These are phyloP conservation scores for Nesospiza acunhae DNA, from an alignment of 2,113 vertebrate species.

Conservation along the genomic window DNA sequence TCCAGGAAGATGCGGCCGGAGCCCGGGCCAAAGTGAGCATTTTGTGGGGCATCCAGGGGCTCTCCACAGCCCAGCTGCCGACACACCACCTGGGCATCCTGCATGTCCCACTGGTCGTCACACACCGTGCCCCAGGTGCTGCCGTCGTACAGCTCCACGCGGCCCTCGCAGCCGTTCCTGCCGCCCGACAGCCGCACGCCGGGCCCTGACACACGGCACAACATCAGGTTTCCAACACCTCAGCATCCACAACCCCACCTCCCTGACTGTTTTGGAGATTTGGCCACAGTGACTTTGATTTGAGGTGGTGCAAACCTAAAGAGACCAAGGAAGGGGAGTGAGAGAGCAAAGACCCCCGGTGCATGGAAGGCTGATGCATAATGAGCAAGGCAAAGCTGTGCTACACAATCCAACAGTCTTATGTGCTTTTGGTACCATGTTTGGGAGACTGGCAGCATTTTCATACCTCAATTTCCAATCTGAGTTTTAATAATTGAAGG, in stretches of 20 bases:
- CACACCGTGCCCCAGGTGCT: slow-evolving; percentile 5
- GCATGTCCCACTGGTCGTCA: slow-evolving; percentile 10
- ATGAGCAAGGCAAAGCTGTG: not conserved
- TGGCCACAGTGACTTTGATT: too few relatives aligned
- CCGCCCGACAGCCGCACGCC: not conserved
- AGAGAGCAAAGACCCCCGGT: too few relatives aligned
- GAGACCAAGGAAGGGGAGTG: too few relatives aligned
- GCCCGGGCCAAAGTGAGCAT: fast-evolving
- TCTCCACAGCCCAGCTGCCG: not conserved
- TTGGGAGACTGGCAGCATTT: not conserved
- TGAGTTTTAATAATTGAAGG: not conserved
- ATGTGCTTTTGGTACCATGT: not conserved
- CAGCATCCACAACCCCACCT: fast-evolving
- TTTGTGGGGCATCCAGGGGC: slow-evolving; percentile 55
- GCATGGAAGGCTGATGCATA: not conserved
- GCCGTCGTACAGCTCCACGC: not conserved
- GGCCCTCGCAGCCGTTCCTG: not conserved
- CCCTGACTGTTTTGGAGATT: fast-evolving
- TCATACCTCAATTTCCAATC: not conserved
- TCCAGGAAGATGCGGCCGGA: not conserved
- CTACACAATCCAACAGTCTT: not conserved
- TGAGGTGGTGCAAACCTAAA: not conserved
- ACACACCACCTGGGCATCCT: not conserved
- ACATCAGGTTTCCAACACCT: too few relatives aligned
- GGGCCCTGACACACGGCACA: not conserved